These are phyloP conservation scores for Calephelis perditalis DNA, from an alignment of 2,888 invertebrate genomes.

Conservation along the genomic window DNA sequence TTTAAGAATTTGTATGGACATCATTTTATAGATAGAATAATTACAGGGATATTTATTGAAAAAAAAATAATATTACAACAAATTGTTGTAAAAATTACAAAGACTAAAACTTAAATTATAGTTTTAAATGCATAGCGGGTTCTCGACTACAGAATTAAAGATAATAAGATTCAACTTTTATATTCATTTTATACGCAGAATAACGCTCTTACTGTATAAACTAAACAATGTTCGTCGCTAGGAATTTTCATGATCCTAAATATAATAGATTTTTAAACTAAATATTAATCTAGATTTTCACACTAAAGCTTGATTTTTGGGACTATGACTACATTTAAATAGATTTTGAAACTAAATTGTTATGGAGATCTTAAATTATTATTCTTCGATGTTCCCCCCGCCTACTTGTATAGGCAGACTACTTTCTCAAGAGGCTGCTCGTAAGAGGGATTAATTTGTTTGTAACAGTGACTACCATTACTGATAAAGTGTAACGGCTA, in stretches of 20 bases:
- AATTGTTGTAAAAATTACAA: constrained; percentile 24
- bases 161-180: constrained; percentile 24
- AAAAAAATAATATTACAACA: constrained; percentile 29
- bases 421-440: too few species aligned
- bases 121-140: constrained; percentile 25
- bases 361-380: too few species aligned
- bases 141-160: constrained; percentile 27
- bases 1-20: too few species aligned
- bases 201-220: constrained; percentile 17
- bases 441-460: too few species aligned
- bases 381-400: too few species aligned
- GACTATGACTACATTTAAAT: too few species aligned
- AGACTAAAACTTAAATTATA: constrained; percentile 27
- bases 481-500: too few species aligned
- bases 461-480: too few species aligned
- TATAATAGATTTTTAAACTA: constrained; percentile 10
- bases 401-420: too few species aligned
- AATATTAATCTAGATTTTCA: too few species aligned
- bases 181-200: constrained; percentile 25
- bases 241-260: constrained; percentile 8
- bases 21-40: background rate
- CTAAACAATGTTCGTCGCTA: constrained; percentile 17
- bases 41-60: constrained; percentile 23
- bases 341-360: too few species aligned
- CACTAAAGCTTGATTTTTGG: too few species aligned